Evolutionary conservation across 92 coral and sea anemone genomes (phyloP).

Genomic region (Meandrina meandrites): DNA sequence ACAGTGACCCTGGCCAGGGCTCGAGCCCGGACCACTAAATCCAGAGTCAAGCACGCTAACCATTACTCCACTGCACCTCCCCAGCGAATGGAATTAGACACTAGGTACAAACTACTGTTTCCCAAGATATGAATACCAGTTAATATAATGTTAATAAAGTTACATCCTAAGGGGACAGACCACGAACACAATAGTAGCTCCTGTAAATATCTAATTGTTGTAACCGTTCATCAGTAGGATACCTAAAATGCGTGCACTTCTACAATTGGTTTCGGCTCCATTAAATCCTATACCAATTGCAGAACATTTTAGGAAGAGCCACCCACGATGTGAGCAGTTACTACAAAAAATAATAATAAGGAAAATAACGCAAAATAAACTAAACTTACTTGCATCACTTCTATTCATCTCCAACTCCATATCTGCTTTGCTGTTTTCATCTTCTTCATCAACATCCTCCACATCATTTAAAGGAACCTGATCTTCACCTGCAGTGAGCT

Average conservation of each 20-base stretch:
- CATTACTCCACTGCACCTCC: background rate
- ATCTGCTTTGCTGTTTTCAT: background rate
- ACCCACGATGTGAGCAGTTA: too few species aligned
- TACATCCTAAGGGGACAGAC: background rate
- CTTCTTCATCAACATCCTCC: constrained; percentile 2
- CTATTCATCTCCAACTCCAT: constrained; percentile 1
- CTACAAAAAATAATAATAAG: too few species aligned
- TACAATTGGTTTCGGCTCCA: too few species aligned
- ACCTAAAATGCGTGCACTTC: too few species aligned
- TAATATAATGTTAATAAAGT: too few species aligned
- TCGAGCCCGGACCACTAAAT: background rate
- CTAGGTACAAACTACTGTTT: background rate
- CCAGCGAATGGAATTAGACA: too few species aligned
- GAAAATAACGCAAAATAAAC: background rate
- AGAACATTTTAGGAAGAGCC: too few species aligned
- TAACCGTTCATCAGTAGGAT: too few species aligned
- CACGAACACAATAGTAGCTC: too few species aligned
- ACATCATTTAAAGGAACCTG: constrained; percentile 1
- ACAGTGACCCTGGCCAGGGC: background rate
- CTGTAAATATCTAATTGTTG: too few species aligned
- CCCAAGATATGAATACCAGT: too few species aligned
- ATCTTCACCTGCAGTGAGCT: background rate
- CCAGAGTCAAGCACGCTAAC: background rate
- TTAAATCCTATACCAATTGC: too few species aligned
- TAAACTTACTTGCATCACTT: background rate